A percentile compares a stretch with the other conserved stretches of the same genome.
phyloP scores from a whole-genome alignment of 2,888 invertebrate genomes.

The Prenolepis imparis region DNA sequence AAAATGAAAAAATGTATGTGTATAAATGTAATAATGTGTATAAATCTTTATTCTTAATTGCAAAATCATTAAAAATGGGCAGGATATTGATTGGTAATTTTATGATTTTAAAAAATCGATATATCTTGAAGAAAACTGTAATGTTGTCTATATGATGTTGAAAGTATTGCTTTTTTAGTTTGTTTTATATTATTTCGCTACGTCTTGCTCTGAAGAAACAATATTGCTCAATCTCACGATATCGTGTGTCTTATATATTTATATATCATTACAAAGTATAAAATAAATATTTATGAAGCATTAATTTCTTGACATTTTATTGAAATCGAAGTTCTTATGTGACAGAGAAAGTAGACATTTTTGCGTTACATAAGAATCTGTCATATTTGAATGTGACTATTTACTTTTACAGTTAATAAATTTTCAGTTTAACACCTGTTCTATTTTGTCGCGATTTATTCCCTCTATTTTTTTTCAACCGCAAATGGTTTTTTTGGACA shows the following conservation, averaged over 20 bases:
- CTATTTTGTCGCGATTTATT: neutral
- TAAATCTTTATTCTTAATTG: neutral
- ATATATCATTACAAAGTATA: neutral
- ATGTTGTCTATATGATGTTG: neutral
- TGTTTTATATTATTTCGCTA: neutral
- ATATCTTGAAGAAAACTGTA: neutral
- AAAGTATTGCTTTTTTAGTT: neutral
- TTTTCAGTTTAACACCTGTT: neutral
- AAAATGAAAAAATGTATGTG: neutral
- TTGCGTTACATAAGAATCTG: conserved; percentile 20
- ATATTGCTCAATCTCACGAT: neutral
- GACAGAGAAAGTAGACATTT: conserved; percentile 3
- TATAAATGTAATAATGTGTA: neutral
- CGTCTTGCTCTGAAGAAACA: neutral
- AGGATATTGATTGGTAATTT: neutral
- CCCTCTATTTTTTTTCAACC: neutral
- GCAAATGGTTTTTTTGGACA: neutral
- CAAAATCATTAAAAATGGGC: neutral
- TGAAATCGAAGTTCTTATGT: neutral
- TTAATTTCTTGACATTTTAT: conserved; percentile 28
- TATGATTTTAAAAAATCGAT: neutral
- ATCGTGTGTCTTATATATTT: neutral
- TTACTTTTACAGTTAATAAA: neutral
- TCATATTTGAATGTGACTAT: conserved; percentile 4
- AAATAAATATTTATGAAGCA: conserved; percentile 8